Base-by-base conservation (phyloP, 35 echinoderm and acorn worm species). In the Hemicentrotus pulcherrimus region DNA sequence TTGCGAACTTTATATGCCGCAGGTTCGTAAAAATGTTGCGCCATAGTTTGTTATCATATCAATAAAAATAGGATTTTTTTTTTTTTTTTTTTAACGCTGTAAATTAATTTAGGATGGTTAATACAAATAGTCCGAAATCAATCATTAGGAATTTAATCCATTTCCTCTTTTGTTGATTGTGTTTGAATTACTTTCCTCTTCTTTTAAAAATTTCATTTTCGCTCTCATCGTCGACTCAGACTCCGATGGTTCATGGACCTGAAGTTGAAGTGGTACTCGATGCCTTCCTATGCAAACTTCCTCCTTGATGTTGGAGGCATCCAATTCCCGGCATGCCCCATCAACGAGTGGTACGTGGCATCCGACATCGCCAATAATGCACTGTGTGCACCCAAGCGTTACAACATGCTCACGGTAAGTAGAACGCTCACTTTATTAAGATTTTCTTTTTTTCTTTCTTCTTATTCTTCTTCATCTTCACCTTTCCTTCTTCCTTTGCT, bases 231-330 rank as follows among this genome's bases (percentile, higher is more conserved):
- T 28, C 65, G 65, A 78, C 24, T 6, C 52, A 98, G 97, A 32
- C 96, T 92, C 89, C 97, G 97, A 46, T 96, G 97, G 95, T 99
- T 99, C 85, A 95, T 96, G 19, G 96, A 96, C 41, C 94, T 99
- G 71, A 96, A 94, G 91, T 88, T 99, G n/a, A 97, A 95, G 45
- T 99, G 98, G 97, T 99, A 96, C 95, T 94, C 94, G n/a, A 86
- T 99, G 12, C 98, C 98, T 1, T 95, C 95, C 11, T 88, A 94
- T 31, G 92, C 98, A 28, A 96, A 97, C 92, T 93, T 96, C 95
- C 35, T 95, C 12, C 50, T 99, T 8, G 98, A 97, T 7, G 61
- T 97, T 41, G 98, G 98, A 1, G 98, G 98, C 24, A 88, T 99
- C 8, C 78, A 97, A 92, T 99, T 99, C 91, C 91, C 98, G n/a